These are phyloP conservation scores for Acholoe squamosa DNA, from an alignment of 2,888 invertebrate genomes.

Conservation along the genomic window DNA sequence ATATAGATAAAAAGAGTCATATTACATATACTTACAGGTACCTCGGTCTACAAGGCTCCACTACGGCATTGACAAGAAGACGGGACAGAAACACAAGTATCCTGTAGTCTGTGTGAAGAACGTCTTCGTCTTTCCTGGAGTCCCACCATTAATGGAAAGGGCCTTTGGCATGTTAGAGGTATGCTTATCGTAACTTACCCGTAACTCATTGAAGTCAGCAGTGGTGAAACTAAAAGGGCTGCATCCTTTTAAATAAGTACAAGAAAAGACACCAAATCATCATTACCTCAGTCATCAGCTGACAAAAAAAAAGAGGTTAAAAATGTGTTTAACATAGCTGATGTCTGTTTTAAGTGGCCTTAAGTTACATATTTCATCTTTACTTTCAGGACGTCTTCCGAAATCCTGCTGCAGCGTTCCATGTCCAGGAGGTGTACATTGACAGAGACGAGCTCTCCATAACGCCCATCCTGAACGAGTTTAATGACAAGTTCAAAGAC, in stretches of 20 bases:
- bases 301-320: too few species aligned
- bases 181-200: neutral
- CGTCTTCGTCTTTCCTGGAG: constrained; percentile 89
- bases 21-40: constrained; percentile 75
- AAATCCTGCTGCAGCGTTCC: constrained; percentile 78
- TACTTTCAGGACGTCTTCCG: constrained; percentile 77
- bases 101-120: constrained; percentile 85
- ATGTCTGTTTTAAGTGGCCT: too few species aligned
- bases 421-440: constrained; percentile 81
- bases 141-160: constrained; percentile 85
- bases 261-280: too few species aligned
- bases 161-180: constrained; percentile 83
- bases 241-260: too few species aligned
- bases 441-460: constrained; percentile 82
- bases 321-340: too few species aligned
- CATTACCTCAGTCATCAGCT: too few species aligned
- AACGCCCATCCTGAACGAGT: constrained; percentile 83
- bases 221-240: too few species aligned
- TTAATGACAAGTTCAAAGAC: constrained; percentile 84
- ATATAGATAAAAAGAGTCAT: too few species aligned
- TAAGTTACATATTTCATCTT: neutral
- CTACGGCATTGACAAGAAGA: constrained; percentile 84
- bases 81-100: constrained; percentile 84
- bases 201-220: too few species aligned
- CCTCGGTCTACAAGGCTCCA: constrained; percentile 84